Evolutionary conservation across 2,113 vertebrate species (phyloP).

Genomic region (Benitochromis conjunctus): DNA sequence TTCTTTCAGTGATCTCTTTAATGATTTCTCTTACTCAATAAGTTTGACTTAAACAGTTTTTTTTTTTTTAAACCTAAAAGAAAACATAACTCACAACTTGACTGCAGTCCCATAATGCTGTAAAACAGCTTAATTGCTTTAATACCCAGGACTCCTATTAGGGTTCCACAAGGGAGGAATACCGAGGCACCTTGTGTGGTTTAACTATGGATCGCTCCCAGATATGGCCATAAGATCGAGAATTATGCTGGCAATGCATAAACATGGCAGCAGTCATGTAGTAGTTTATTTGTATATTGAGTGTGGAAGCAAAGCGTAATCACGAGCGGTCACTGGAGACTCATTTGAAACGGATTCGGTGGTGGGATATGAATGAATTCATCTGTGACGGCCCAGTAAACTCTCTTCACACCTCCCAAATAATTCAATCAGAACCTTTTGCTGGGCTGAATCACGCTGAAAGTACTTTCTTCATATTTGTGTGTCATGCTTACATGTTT

Average conservation of each 20-base stretch:
- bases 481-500: background rate
- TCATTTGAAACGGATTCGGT: slow-evolving; percentile 5
- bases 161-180: background rate
- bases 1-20: background rate
- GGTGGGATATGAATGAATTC: slow-evolving; percentile 4
- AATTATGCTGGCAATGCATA: slow-evolving; percentile 1
- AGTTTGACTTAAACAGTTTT: background rate
- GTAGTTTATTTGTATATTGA: slow-evolving; percentile 41
- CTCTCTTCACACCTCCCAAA: background rate
- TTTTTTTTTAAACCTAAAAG: too few relatives aligned
- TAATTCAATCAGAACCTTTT: background rate
- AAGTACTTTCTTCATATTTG: background rate
- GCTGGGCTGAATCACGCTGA: background rate
- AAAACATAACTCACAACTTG: background rate
- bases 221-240: background rate
- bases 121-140: background rate
- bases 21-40: background rate
- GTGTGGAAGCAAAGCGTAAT: slow-evolving; percentile 3
- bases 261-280: slow-evolving; percentile 23
- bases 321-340: slow-evolving; percentile 24
- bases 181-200: background rate
- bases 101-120: background rate
- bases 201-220: background rate
- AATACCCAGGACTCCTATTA: background rate
- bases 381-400: background rate